Evolutionary conservation across 2,888 invertebrate genomes (phyloP).

Genomic region (Notocelia uddmanniana): DNA sequence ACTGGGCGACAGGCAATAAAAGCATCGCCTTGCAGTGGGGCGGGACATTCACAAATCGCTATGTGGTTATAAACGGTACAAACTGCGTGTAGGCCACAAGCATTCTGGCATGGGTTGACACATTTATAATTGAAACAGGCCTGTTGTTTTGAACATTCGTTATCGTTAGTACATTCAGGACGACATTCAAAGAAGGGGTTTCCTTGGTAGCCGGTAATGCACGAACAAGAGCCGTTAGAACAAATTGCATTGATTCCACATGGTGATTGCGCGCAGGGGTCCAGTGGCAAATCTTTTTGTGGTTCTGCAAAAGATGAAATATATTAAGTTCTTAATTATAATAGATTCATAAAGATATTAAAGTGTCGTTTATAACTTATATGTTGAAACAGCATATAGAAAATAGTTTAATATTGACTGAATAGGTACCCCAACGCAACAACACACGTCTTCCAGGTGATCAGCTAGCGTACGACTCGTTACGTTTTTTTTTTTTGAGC

Average conservation of each 20-base stretch:
- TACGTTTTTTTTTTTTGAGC: not conserved
- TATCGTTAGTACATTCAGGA: slow-evolving; percentile 91
- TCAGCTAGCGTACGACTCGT: too few relatives aligned
- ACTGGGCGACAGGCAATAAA: slow-evolving; percentile 89
- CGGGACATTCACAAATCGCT: slow-evolving; percentile 91
- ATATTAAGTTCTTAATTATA: not conserved
- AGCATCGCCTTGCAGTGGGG: slow-evolving; percentile 91
- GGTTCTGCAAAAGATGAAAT: slow-evolving; percentile 61
- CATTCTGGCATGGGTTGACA: slow-evolving; percentile 89
- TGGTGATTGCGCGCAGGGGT: slow-evolving; percentile 87
- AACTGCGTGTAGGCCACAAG: slow-evolving; percentile 89
- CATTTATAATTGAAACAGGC: slow-evolving; percentile 91
- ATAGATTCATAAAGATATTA: too few relatives aligned
- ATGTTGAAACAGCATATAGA: not conserved
- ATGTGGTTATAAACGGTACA: slow-evolving; percentile 92
- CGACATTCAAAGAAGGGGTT: slow-evolving; percentile 90
- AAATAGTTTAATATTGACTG: not conserved
- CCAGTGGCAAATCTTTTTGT: slow-evolving; percentile 65
- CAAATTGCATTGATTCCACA: slow-evolving; percentile 89
- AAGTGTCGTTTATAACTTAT: not conserved
- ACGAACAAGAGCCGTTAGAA: slow-evolving; percentile 86
- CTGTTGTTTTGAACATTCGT: slow-evolving; percentile 89
- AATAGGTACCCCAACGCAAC: not conserved
- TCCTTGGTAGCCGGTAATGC: slow-evolving; percentile 87
- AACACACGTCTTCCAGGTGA: too few relatives aligned